These are phyloP conservation scores for Lemur catta DNA, from an alignment of 2,797 vertebrate genomes.

Conservation along the genomic window DNA sequence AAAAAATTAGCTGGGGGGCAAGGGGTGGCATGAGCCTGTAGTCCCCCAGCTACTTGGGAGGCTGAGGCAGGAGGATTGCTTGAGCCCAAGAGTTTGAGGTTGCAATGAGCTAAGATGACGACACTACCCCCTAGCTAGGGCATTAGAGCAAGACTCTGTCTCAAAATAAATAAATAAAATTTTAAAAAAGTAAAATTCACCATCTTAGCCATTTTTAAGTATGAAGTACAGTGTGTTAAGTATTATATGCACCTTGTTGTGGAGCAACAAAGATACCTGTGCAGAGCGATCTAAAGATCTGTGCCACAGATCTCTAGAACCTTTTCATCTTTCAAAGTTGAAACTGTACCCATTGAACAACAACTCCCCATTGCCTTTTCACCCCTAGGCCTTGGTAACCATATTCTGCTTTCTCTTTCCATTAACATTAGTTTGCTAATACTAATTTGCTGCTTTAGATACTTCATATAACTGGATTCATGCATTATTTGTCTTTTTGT, in stretches of 20 bases:
- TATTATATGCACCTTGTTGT: not conserved
- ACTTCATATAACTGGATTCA: not conserved
- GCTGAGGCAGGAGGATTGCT: too few relatives aligned
- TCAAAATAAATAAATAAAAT: too few relatives aligned
- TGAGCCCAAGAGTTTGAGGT: too few relatives aligned
- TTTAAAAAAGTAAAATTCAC: not conserved
- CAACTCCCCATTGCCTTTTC: not conserved
- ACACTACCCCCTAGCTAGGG: too few relatives aligned
- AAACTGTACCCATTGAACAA: constrained; percentile 11
- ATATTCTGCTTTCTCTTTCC: constrained; percentile 62
- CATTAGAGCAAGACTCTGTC: too few relatives aligned
- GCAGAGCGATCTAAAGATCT: not conserved
- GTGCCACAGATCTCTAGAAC: not conserved
- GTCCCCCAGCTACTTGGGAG: too few relatives aligned
- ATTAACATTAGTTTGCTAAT: not conserved
- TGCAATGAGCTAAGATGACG: too few relatives aligned
- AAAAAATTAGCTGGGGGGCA: too few relatives aligned
- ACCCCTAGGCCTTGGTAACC: not conserved
- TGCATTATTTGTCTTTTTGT: not conserved
- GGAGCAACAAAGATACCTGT: not conserved
- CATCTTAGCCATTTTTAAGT: constrained; percentile 15
- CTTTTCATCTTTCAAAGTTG: constrained; percentile 19
- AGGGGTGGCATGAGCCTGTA: too few relatives aligned
- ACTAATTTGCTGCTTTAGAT: not conserved
- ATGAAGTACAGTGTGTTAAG: not conserved